Conservation (phyloP, 2,888 invertebrate genomes). For the Celastrina argiolus region DNA sequence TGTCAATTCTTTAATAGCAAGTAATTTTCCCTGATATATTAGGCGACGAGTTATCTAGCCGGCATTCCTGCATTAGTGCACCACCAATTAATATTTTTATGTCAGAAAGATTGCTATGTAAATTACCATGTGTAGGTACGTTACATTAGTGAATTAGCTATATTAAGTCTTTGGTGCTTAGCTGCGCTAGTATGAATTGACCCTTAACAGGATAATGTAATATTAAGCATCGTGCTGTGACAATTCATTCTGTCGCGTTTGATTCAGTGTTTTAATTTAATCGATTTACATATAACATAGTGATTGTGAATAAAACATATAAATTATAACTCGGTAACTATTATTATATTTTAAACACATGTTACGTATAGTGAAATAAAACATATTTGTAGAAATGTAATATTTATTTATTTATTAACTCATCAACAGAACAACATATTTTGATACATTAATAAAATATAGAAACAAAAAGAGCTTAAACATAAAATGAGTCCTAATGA, state of each 20-base stretch:
- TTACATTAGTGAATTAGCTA: background rate
- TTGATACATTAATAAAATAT: too few relatives aligned
- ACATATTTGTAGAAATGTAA: too few relatives aligned
- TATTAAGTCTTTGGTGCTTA: background rate
- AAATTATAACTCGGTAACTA: slow-evolving; percentile 40
- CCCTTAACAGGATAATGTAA: background rate
- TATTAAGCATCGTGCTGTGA: slow-evolving; percentile 13
- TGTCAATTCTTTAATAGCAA: too few relatives aligned
- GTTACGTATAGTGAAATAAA: too few relatives aligned
- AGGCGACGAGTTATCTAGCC: too few relatives aligned
- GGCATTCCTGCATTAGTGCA: too few relatives aligned
- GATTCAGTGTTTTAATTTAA: slow-evolving; percentile 20
- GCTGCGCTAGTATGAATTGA: background rate
- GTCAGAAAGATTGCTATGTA: background rate
- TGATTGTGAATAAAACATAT: background rate
- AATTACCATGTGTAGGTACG: too few relatives aligned
- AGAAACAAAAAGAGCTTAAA: too few relatives aligned
- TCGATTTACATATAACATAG: slow-evolving; percentile 1
- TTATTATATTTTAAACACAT: background rate
- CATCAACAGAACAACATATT: too few relatives aligned
- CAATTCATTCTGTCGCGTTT: slow-evolving; percentile 17
- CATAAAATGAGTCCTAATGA: too few relatives aligned
- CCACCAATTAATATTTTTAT: background rate
- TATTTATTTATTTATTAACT: too few relatives aligned
- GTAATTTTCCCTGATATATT: too few relatives aligned